Evolutionary conservation across 2,797 vertebrate genomes (phyloP), one percentile per base, ranked within the genome.

Genomic region (Hoplostethus mediterraneus): DNA sequence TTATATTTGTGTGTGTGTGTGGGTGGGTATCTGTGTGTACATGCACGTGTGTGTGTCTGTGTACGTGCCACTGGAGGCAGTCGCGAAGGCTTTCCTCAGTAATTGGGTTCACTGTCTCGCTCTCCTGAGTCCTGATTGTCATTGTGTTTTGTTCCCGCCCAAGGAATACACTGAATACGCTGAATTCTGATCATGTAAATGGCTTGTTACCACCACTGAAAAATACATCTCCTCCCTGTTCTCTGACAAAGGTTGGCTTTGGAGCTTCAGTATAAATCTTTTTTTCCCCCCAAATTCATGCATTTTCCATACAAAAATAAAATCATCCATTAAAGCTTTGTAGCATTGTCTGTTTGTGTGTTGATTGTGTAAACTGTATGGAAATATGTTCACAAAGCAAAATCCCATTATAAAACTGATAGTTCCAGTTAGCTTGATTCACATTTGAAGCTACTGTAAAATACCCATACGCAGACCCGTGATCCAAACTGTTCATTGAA

Each of bases 141-240:
- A 12, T 33, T 80, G 30, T 77, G 74, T 83, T 84, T 83, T 73
- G 75, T 82, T 79, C 71, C 67, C 66, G 33, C 71, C 8, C 21
- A 65, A 78, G 53, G 52, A 78, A 70, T 16, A n/a, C 76, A 74
- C 49, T 21, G 21, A 21, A 21, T 21, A 21, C 17, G 1, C 55
- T 51, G 68, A 69, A 84, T 73, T 74, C 31, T 77, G 67, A 87
- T 90, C 83, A 87, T 90, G 80, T 75, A 85, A 87, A 84, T 82
- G 49, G 47, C 30, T 40, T 16, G 13, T 10, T 36, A 10, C 13
- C 33, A 7, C 1, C 33, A 6, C 54, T 55, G 10, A 4, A 17
- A 6, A 52, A 48, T 1, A 21, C 6, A 1, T 54, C 0, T 4
- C 21, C 33, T 68, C 21, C 21, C 21, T n/a, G n/a, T n/a, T n/a